Base-by-base conservation (phyloP, 1,140 invertebrate species). In the Drosophila sp. region DNA sequence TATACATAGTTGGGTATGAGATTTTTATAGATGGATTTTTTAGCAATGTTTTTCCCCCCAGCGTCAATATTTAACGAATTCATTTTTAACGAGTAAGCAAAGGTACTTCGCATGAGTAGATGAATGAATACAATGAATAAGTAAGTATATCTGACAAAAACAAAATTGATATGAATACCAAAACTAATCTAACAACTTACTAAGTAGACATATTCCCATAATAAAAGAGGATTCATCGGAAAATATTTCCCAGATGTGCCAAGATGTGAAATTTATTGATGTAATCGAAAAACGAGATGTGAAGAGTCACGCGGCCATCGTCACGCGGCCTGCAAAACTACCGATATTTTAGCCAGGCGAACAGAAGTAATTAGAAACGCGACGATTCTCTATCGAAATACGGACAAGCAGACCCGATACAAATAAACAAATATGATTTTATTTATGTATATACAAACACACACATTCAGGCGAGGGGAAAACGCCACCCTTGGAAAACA, bases 301-400 rank as follows among this genome's bases (percentile, higher is more conserved):
- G 44, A 50, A 50, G 44, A 27, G 33, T 58, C 56, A 58, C 82
- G 83, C 81, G 81, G 81, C 78, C 84, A 85, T 38, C 35, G 33
- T 58, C 56, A 58, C 82, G 83, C 81, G 81, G 81, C 74, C 84
- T 86, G 71, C 76, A 84, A 87, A 87, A 87, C 84, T 91, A 91
- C 90, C 90, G 90, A 91, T 91, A 91, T 91, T 91, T 91, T 47
- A 57, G 87, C 54, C 64, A 89, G 85, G 85, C 74, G 60, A 74
- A 38, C 81, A 89, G 68, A 32, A 80, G 61, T 23, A 29, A 11
- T 5, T 5, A 73, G 66, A 7, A 11, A 57, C 17, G 33, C 70
- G 73, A 72, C 71, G 29, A 66, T 64, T 74, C 80, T 74, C 85
- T 78, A 80, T 84, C 74, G 85, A 80, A 75, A 67, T 62, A 60